phyloP scores from a whole-genome alignment of 2,113 vertebrate species.

The Caranx melampygus region DNA sequence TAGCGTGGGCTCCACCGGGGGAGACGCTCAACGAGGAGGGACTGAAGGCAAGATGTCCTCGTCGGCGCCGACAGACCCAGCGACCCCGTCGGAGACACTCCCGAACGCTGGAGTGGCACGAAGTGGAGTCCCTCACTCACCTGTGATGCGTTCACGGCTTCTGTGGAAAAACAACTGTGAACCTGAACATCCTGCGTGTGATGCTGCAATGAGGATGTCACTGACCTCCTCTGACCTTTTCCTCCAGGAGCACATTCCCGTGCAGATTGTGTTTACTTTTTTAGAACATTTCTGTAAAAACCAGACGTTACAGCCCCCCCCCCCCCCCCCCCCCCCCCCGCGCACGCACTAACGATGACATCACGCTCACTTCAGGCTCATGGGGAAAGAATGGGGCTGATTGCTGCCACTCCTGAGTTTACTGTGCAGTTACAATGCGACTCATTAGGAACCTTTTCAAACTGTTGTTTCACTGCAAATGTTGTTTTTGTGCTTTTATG shows the following conservation, averaged over 20 bases:
- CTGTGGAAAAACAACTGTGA: too few species aligned
- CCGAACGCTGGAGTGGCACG: not conserved
- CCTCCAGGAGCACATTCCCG: not conserved
- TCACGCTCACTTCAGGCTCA: constrained; percentile 1
- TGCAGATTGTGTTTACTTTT: too few species aligned
- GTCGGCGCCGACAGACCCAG: constrained; percentile 10
- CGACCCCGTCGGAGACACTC: constrained; percentile 1
- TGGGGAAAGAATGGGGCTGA: constrained; percentile 54
- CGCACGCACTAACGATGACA: not conserved
- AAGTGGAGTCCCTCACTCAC: not conserved
- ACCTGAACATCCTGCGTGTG: not conserved
- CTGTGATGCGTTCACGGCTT: not conserved
- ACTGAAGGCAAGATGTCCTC: constrained; percentile 1
- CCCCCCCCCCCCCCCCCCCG: too few species aligned
- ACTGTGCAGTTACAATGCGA: constrained; percentile 28
- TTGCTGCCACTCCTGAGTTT: constrained; percentile 47
- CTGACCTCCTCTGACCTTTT: not conserved
- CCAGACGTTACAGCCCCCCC: too few species aligned
- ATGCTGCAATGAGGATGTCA: too few species aligned
- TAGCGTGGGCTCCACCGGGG: constrained; percentile 29
- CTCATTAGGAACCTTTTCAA: constrained; percentile 59
- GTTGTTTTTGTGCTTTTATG: constrained; percentile 38
- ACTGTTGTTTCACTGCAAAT: constrained; percentile 17
- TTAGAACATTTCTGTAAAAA: too few species aligned
- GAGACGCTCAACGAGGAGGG: constrained; percentile 18